A percentile compares a stretch with the other conserved stretches of the same genome.
These are phyloP conservation scores for Hemitrygon akajei DNA, from an alignment of 2,797 vertebrate genomes.

Conservation along the genomic window DNA sequence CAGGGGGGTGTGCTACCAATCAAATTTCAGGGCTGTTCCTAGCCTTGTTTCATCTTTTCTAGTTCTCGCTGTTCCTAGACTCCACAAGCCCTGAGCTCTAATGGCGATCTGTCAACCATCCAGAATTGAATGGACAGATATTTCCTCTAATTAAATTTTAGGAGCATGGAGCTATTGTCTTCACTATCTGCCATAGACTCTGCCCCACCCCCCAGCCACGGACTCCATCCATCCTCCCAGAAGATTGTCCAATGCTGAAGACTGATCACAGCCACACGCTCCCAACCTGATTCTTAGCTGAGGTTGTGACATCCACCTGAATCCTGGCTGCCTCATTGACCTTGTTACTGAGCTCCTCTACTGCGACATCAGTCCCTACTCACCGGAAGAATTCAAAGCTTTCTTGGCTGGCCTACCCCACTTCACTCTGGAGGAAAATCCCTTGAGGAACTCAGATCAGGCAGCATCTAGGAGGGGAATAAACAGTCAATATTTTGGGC, in stretches of 20 bases:
- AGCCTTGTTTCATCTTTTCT: background rate
- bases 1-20: too few relatives aligned
- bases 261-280: background rate
- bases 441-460: too few relatives aligned
- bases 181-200: background rate
- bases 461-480: too few relatives aligned
- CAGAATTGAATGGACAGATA: background rate
- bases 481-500: too few relatives aligned
- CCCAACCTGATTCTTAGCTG: background rate
- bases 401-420: background rate
- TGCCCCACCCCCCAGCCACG: background rate
- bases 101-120: background rate
- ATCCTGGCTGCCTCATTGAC: background rate
- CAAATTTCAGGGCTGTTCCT: background rate
- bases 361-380: background rate
- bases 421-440: background rate
- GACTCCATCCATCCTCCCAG: background rate
- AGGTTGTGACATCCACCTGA: background rate
- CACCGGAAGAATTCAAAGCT: background rate
- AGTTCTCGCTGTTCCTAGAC: background rate
- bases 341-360: background rate
- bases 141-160: background rate
- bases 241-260: too few relatives aligned
- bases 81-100: too few relatives aligned
- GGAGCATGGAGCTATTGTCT: background rate